Conservation (phyloP, 2,797 vertebrate genomes). For the Graptemys geographica region DNA sequence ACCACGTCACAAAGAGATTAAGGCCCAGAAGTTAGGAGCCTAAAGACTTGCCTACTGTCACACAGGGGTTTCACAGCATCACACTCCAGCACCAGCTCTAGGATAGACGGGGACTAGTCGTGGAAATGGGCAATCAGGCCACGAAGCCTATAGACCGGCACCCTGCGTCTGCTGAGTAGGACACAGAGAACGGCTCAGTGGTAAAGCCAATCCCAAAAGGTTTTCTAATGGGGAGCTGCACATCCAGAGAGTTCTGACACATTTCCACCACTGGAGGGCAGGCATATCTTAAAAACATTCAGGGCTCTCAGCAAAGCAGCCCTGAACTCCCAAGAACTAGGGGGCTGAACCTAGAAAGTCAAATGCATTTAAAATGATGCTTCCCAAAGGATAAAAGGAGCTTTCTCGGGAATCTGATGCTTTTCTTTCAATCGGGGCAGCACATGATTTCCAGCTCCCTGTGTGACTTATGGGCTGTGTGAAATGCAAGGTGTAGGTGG, state of each 20-base stretch:
- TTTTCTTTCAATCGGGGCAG: neutral
- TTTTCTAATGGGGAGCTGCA: neutral
- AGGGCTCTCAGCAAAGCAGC: neutral
- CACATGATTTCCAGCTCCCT: neutral
- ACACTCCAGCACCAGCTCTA: neutral
- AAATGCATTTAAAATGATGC: neutral
- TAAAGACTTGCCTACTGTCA: fast-evolving
- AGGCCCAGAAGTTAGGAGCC: neutral
- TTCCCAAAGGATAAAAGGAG: neutral
- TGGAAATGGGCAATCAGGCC: neutral
- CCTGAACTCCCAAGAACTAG: neutral
- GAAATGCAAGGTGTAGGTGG: neutral
- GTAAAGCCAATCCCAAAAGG: no score
- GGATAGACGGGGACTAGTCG: neutral
- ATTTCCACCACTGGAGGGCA: conserved; percentile 82
- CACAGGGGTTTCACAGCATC: neutral
- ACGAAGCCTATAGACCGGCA: neutral
- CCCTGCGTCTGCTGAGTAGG: neutral
- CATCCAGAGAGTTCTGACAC: conserved; percentile 31
- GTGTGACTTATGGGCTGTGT: neutral
- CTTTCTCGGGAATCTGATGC: neutral
- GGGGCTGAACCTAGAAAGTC: neutral
- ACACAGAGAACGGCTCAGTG: neutral
- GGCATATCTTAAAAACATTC: conserved; percentile 76
- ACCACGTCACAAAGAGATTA: fast-evolving